Base-by-base conservation (phyloP, 2,888 invertebrate species). In the Pimpla rufipes region DNA sequence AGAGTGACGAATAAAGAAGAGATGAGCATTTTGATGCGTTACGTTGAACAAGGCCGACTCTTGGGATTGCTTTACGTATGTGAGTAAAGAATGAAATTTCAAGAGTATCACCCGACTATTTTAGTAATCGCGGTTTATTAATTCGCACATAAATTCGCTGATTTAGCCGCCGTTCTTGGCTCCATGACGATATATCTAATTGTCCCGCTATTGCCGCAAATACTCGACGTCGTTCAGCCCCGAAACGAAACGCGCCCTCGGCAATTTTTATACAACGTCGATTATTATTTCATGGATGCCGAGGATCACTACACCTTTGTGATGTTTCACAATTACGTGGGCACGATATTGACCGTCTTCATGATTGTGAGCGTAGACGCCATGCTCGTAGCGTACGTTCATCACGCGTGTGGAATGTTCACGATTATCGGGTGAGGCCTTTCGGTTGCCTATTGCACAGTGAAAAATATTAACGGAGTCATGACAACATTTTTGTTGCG, bases 401-500 rank as follows among this genome's bases (percentile, higher is more conserved):
- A 85, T 80, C 86, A 86, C 55, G 73, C 80, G 8, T 84, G 85
- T 45, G 86, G 85, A 23, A 81, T 86, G 75, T 82, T 80, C 18
- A 62, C 81, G 13, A 71, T 84, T 42, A 45, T 86, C n/a, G 79
- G 85, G 86, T 86, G 18, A 67, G 71, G 18, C 16, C 16, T n/a
- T n/a, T n/a, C n/a, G 21, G 57, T 23, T 18, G 21, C 37, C 45
- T 18, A 7, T 18, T 71, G 23, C 55, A 77, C 1, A 73, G 23
- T 11, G 70, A 77, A 18, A 70, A 70, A 11, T n/a, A n/a, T n/a
- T n/a, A n/a, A n/a, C n/a, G n/a, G n/a, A n/a, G n/a, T n/a, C n/a
- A n/a, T n/a, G n/a, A n/a, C n/a, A n/a, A n/a, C n/a, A n/a, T n/a
- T n/a, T n/a, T n/a, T n/a, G n/a, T n/a, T n/a, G n/a, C n/a, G n/a